These are phyloP conservation scores for Portunus trituberculatus DNA, from an alignment of 1,140 invertebrate species.

Conservation along the genomic window DNA sequence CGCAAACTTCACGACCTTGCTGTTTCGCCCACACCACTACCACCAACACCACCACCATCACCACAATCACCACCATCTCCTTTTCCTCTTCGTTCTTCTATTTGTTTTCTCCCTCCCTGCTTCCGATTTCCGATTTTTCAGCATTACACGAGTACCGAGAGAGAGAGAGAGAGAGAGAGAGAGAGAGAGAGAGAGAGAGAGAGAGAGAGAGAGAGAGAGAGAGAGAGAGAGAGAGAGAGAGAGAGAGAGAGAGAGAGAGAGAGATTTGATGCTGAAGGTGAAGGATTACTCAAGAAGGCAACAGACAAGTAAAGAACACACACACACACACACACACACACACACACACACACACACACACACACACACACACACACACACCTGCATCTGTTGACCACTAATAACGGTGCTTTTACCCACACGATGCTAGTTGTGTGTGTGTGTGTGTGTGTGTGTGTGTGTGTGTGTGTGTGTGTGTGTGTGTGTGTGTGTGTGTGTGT, in stretches of 20 bases:
- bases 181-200: too few relatives aligned
- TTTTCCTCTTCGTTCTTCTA: not conserved
- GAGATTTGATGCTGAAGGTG: not conserved
- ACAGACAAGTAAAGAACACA: not conserved
- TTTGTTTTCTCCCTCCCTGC: too few relatives aligned
- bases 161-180: too few relatives aligned
- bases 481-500: slow-evolving; percentile 37
- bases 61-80: not conserved
- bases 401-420: not conserved
- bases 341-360: not conserved
- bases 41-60: not conserved
- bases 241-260: not conserved
- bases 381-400: not conserved
- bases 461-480: slow-evolving; percentile 47
- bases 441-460: slow-evolving; percentile 35
- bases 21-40: not conserved
- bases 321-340: not conserved
- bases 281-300: too few relatives aligned
- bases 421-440: slow-evolving; percentile 6
- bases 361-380: slow-evolving; percentile 28
- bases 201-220: too few relatives aligned
- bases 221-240: too few relatives aligned
- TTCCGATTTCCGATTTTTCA: not conserved
- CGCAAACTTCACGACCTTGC: too few relatives aligned
- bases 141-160: too few relatives aligned